Percentiles rank a stretch among this genome's conserved stretches.
Evolutionary conservation across 2,113 vertebrate species (phyloP).

Genomic region (Artemisiospiza belli): DNA sequence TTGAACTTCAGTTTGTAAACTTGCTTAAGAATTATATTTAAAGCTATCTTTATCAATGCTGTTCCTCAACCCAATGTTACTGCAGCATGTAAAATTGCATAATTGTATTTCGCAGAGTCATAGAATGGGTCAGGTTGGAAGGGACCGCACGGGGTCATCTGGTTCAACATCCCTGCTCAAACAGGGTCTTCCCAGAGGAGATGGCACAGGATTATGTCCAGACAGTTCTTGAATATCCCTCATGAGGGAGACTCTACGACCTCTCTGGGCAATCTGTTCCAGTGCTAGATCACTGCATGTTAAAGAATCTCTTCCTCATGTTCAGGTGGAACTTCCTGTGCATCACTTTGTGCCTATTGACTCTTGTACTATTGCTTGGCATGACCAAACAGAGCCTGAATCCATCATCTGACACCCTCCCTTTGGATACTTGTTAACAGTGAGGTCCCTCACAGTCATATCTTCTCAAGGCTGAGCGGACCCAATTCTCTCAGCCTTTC

Average conservation of each 20-base stretch:
- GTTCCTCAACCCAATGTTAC: not conserved
- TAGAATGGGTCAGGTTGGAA: not conserved
- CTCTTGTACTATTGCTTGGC: not conserved
- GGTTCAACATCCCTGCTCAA: not conserved
- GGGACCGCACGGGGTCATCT: not conserved
- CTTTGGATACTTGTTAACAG: not conserved
- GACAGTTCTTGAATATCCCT: not conserved
- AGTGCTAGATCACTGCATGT: rapidly evolving
- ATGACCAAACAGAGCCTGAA: not conserved
- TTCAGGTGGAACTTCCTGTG: not conserved
- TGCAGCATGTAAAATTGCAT: not conserved
- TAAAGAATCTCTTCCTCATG: not conserved
- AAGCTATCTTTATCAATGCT: not conserved
- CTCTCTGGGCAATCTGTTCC: not conserved
- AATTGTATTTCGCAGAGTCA: not conserved
- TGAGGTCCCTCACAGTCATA: rapidly evolving
- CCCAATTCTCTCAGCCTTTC: not conserved
- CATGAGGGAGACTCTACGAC: too few relatives aligned
- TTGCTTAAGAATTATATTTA: not conserved
- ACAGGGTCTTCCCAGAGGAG: not conserved
- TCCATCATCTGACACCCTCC: not conserved
- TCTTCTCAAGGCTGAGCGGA: not conserved
- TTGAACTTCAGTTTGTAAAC: not conserved
- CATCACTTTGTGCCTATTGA: rapidly evolving
- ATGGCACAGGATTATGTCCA: not conserved